Percentiles rank a stretch among this genome's conserved stretches.
These are phyloP conservation scores for Heliconius congener DNA, from an alignment of 1,140 invertebrate genomes.

Conservation along the genomic window DNA sequence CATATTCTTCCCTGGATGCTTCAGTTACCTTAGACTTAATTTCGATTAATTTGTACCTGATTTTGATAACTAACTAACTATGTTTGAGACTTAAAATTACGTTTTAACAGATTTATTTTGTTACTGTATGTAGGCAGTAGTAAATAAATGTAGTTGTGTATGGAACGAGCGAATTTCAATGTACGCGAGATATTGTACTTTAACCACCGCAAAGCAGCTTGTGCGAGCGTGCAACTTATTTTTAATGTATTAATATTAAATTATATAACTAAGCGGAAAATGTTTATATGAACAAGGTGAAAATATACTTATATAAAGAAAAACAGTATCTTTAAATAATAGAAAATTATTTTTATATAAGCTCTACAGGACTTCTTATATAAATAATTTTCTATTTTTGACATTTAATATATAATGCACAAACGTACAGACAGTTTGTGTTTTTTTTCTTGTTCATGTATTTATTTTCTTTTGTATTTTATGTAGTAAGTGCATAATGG, in stretches of 20 bases:
- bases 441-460: constrained; percentile 33
- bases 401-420: neutral
- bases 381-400: neutral
- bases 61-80: constrained; percentile 66
- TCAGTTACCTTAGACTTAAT: constrained; percentile 78
- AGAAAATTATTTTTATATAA: neutral
- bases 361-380: neutral
- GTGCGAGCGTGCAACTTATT: constrained; percentile 71
- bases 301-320: neutral
- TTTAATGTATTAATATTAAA: constrained; percentile 57
- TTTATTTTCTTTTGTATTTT: constrained; percentile 45
- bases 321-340: too few species aligned
- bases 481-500: constrained; percentile 70
- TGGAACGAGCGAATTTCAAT: constrained; percentile 70
- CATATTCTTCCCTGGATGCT: constrained; percentile 69
- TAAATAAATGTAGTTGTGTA: constrained; percentile 55
- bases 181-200: constrained; percentile 58
- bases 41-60: constrained; percentile 79
- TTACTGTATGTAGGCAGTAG: constrained; percentile 57
- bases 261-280: constrained; percentile 52
- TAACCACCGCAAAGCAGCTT: constrained; percentile 74
- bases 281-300: constrained; percentile 38
- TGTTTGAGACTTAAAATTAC: constrained; percentile 68
- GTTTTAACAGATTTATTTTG: constrained; percentile 74
- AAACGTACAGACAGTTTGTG: neutral